Percentiles rank a stretch among this genome's conserved stretches.
Conservation (phyloP, 2,113 vertebrate genomes). For the Stegostoma tigrinum region DNA sequence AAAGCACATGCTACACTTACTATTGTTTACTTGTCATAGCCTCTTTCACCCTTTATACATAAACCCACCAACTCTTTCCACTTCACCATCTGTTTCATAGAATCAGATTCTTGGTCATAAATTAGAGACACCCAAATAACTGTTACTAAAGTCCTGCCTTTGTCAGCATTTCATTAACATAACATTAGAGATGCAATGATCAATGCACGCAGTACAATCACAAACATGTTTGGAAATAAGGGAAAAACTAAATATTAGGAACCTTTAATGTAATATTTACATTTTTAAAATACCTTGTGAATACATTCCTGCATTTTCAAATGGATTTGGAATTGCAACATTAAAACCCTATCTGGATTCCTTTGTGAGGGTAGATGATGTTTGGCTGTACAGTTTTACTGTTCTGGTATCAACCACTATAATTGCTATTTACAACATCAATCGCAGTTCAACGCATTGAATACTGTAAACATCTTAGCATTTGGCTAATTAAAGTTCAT, state of each 20-base stretch:
- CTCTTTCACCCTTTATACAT: constrained; percentile 40
- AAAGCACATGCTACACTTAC: constrained; percentile 50
- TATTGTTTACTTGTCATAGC: neutral
- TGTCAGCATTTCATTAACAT: constrained; percentile 30
- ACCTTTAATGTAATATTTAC: neutral
- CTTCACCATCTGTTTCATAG: constrained; percentile 57
- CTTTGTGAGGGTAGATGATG: neutral
- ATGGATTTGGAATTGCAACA: neutral
- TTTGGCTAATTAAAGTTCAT: neutral
- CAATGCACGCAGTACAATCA: neutral
- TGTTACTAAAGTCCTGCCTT: constrained; percentile 1
- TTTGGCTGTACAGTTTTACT: neutral
- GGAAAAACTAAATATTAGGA: neutral
- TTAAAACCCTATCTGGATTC: neutral
- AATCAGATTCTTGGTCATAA: constrained; percentile 50
- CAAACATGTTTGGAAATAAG: neutral
- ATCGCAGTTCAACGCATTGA: too few species aligned
- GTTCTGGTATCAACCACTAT: neutral
- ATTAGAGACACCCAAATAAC: constrained; percentile 19
- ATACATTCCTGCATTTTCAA: neutral
- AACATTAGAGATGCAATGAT: neutral
- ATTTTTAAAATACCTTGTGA: neutral
- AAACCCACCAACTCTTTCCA: constrained; percentile 42
- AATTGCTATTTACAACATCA: too few species aligned
- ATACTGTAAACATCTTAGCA: neutral